Conservation (phyloP, 2,113 vertebrate genomes). For the Sylvietta virens region DNA sequence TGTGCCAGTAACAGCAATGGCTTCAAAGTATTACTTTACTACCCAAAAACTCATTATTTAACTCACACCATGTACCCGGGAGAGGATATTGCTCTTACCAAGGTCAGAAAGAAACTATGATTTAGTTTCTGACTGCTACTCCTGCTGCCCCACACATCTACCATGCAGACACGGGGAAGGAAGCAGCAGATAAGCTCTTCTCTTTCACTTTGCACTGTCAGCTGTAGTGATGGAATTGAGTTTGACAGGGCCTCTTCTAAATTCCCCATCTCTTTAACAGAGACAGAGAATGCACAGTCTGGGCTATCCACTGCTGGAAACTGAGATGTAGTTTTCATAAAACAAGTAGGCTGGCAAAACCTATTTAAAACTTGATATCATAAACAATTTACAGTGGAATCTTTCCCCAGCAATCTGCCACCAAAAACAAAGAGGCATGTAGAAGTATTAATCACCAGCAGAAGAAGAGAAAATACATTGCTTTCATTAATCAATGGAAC, state of each 20-base stretch:
- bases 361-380: not conserved
- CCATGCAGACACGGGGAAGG: rapidly evolving
- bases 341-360: not conserved
- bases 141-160: not conserved
- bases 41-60: not conserved
- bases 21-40: not conserved
- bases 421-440: not conserved
- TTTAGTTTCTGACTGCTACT: not conserved
- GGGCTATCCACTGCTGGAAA: not conserved
- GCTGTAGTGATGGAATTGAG: not conserved
- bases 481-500: conserved; percentile 29
- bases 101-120: not conserved
- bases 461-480: conserved; percentile 6
- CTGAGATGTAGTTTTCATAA: not conserved
- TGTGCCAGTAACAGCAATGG: not conserved
- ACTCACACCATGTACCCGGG: not conserved
- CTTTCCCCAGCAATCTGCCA: not conserved
- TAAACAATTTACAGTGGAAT: not conserved
- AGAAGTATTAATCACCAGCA: conserved; percentile 23
- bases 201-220: not conserved
- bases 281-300: not conserved
- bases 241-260: not conserved
- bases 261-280: not conserved
- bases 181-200: not conserved
- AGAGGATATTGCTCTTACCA: not conserved